A percentile compares a stretch with the other conserved stretches of the same genome.
These are phyloP conservation scores for Potamarius usumacintae DNA, from an alignment of 2,113 vertebrate genomes.

Conservation along the genomic window DNA sequence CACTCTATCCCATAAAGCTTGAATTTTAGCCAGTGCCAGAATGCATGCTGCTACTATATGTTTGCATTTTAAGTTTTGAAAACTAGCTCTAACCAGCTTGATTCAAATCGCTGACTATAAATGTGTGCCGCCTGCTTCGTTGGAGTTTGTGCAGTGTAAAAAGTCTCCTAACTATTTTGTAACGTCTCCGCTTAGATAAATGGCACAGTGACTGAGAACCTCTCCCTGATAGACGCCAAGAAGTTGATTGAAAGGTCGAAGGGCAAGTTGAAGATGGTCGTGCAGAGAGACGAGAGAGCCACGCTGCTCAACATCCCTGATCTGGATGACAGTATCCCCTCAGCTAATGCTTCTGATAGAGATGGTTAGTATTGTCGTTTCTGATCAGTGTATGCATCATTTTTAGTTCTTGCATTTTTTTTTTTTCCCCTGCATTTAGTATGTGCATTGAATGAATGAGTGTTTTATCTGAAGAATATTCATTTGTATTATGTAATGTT, in stretches of 20 bases:
- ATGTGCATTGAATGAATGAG: neutral
- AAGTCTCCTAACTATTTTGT: neutral
- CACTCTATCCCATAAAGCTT: too few species aligned
- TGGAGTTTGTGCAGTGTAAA: neutral
- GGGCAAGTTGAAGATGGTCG: constrained; percentile 99
- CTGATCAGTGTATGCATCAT: neutral
- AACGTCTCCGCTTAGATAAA: constrained; percentile 81
- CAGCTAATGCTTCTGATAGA: constrained; percentile 94
- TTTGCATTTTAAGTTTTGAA: neutral
- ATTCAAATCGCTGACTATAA: neutral
- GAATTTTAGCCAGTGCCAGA: neutral
- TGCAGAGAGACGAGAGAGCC: constrained; percentile 93
- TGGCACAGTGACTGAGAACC: constrained; percentile 98
- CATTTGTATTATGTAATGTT: neutral
- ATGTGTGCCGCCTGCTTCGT: neutral
- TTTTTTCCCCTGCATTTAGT: neutral
- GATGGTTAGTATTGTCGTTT: constrained; percentile 81
- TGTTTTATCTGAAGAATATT: neutral
- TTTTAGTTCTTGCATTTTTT: neutral
- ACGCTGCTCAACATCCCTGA: constrained; percentile 95
- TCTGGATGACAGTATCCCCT: constrained; percentile 96
- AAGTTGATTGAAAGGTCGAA: constrained; percentile 98
- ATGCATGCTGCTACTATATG: neutral
- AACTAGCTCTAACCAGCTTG: neutral
- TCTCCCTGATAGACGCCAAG: constrained; percentile 97